Base-by-base conservation (phyloP, 2,888 invertebrate genomes). In the Pherbina coryleti region DNA sequence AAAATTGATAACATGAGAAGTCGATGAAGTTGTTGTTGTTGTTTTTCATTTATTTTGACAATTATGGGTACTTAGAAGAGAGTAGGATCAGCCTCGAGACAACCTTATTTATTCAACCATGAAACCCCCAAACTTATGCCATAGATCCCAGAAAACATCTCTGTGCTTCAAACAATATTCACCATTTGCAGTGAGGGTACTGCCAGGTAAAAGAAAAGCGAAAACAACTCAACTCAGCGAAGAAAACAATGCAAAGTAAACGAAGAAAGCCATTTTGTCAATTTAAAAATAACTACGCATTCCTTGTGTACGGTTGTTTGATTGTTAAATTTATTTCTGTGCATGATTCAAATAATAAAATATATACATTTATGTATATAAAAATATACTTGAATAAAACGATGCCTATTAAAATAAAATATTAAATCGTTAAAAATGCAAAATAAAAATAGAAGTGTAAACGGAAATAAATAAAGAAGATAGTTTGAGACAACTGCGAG, bases 201-300 rank as follows among this genome's bases (percentile, higher is more conserved):
- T 53, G 55, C 53, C 44, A 44, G 14, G 22, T 19, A n/a, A 14
- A 28, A 34, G 57, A 25, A 17, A 37, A 14, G 19, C 19, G 31
- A 7, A 14, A 31, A 22, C 9, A 70, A 57, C 51, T 51, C 76
- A 70, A 57, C 76, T 73, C 66, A 70, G 51, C 72, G 62, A 78
- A 75, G 71, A 76, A 74, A 74, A 72, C 69, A 66, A 62, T n/a
- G 57, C 17, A 70, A 74, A 77, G 78, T 34, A 70, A 51, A 69
- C 60, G 64, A 37, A 51, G 78, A 79, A 80, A 80, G 82, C 80
- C 79, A 81, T 82, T 82, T 82, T 84, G 83, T 82, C 82, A 82
- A 84, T 85, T 85, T 85, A 84, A 84, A 85, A 85, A 85, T 85
- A 85, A 84, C 84, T 85, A 84, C 85, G 84, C 84, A 84, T 82